phyloP scores from a whole-genome alignment of 2,888 invertebrate species.

The Caradrina clavipalpis region DNA sequence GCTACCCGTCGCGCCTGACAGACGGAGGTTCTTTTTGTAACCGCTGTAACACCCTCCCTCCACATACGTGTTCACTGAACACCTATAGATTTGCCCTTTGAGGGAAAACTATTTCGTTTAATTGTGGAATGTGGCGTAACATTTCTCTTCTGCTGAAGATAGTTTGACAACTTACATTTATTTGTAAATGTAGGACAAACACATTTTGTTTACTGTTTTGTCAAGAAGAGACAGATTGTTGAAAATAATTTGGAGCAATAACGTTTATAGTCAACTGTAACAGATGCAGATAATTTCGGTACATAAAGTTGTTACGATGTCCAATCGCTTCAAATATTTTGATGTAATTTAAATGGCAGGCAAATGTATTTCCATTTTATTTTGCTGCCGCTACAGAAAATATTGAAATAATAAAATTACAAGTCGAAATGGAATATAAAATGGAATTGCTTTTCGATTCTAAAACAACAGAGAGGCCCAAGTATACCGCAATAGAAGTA shows the following conservation, averaged over 20 bases:
- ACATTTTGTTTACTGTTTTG: conserved; percentile 17
- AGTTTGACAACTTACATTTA: conserved; percentile 25
- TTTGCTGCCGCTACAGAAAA: conserved; percentile 44
- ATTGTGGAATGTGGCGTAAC: conserved; percentile 53
- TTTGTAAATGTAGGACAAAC: conserved; percentile 26
- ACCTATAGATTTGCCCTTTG: conserved; percentile 67
- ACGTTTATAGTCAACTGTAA: conserved; percentile 32
- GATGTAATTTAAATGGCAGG: conserved; percentile 30
- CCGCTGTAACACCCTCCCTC: conserved; percentile 65
- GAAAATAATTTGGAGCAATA: conserved; percentile 41
- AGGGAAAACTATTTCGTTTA: conserved; percentile 57
- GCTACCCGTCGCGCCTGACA: conserved; percentile 75
- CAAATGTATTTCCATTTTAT: conserved; percentile 41
- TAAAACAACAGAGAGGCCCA: conserved; percentile 55
- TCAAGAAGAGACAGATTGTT: conserved; percentile 16
- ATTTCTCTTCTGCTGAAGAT: conserved; percentile 27
- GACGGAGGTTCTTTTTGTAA: conserved; percentile 79
- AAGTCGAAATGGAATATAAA: conserved; percentile 54
- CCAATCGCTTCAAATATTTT: conserved; percentile 38
- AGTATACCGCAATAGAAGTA: conserved; percentile 64
- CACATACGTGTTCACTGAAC: conserved; percentile 69
- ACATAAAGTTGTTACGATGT: conserved; percentile 34
- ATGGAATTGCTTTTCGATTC: conserved; percentile 64
- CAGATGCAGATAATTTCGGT: conserved; percentile 50
- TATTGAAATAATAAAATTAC: conserved; percentile 52